Evolutionary conservation across 92 coral and sea anemone genomes (phyloP).

Genomic region (Phenganax marumi): DNA sequence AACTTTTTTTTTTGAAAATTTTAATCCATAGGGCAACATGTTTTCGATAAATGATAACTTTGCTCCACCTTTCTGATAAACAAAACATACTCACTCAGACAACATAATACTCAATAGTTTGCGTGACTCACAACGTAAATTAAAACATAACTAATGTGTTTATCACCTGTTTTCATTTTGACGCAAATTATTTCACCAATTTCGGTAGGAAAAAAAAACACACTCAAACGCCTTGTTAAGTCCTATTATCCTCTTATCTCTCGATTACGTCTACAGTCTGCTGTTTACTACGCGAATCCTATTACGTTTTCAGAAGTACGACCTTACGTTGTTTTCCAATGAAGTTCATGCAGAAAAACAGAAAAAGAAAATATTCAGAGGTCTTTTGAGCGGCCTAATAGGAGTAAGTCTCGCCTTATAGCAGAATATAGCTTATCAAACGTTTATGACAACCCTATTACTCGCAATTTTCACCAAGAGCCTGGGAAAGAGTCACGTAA

Average conservation of each 20-base stretch:
- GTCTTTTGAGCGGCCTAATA: constrained; percentile 65
- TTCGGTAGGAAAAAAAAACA: background rate
- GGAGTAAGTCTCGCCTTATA: constrained; percentile 66
- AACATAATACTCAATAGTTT: background rate
- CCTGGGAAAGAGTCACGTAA: background rate
- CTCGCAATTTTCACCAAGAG: too few relatives aligned
- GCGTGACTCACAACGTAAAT: constrained; percentile 16
- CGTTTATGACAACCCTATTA: too few relatives aligned
- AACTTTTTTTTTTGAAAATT: too few relatives aligned
- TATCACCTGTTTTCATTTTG: background rate
- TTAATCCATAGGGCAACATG: too few relatives aligned
- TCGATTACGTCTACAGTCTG: background rate
- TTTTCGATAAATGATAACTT: too few relatives aligned
- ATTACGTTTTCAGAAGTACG: constrained; percentile 54
- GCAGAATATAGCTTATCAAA: too few relatives aligned
- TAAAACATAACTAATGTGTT: background rate
- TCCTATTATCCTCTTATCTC: background rate
- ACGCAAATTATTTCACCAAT: background rate
- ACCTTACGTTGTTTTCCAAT: constrained; percentile 60
- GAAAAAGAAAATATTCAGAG: constrained; percentile 71
- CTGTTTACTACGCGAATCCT: background rate
- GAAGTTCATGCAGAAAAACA: constrained; percentile 62
- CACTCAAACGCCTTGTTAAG: background rate
- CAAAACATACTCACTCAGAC: background rate
- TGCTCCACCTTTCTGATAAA: background rate